phyloP scores from a whole-genome alignment of 2,113 vertebrate species.

The Toxotes jaculatrix region DNA sequence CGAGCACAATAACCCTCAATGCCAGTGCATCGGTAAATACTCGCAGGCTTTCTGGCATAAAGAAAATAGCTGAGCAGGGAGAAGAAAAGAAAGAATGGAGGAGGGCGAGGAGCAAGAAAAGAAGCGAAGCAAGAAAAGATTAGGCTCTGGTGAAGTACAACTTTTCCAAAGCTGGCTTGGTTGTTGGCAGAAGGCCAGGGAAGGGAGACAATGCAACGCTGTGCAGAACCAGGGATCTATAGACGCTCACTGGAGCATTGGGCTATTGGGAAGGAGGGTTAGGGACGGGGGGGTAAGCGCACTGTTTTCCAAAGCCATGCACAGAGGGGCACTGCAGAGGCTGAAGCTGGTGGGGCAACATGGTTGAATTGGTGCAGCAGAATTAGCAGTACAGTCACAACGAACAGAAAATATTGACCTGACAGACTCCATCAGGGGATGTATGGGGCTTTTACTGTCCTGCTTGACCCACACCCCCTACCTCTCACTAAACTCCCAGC shows the following conservation, averaged over 20 bases:
- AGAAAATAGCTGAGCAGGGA: conserved; percentile 65
- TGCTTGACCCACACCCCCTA: neutral
- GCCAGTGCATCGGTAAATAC: conserved; percentile 75
- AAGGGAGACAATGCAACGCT: conserved; percentile 77
- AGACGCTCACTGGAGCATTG: conserved; percentile 80
- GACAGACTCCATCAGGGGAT: conserved; percentile 54
- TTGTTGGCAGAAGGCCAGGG: conserved; percentile 77
- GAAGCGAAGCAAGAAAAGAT: conserved; percentile 73
- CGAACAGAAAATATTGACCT: conserved; percentile 67
- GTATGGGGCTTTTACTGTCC: conserved; percentile 24
- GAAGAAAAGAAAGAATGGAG: conserved; percentile 67
- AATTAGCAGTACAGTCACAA: conserved; percentile 54
- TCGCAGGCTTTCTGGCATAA: conserved; percentile 67
- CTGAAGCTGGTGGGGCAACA: conserved; percentile 32
- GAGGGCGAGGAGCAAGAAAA: conserved; percentile 60
- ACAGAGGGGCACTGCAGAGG: conserved; percentile 35
- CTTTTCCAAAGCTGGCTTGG: conserved; percentile 72
- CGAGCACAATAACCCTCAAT: conserved; percentile 71
- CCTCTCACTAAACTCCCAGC: neutral
- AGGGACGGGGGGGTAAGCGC: conserved; percentile 7
- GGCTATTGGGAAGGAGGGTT: conserved; percentile 69
- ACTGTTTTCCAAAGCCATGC: conserved; percentile 54
- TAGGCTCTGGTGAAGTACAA: conserved; percentile 74
- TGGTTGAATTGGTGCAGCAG: conserved; percentile 49
- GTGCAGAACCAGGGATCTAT: conserved; percentile 74